A percentile compares a stretch with the other conserved stretches of the same genome.
Evolutionary conservation across 1,140 invertebrate species (phyloP).

Genomic region (Metaphire vulgaris): DNA sequence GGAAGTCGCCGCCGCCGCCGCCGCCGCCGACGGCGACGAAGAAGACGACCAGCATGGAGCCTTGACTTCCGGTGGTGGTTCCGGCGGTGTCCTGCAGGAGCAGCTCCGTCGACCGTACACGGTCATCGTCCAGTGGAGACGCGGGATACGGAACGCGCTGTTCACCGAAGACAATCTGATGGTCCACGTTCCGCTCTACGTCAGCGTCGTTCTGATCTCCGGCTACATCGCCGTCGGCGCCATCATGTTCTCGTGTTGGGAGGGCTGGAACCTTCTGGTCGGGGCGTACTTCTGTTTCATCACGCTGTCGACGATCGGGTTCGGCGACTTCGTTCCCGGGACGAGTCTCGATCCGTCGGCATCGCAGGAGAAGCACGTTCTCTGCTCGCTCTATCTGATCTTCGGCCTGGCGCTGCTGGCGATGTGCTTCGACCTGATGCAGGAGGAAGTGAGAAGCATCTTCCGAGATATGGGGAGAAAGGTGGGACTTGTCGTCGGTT

Average conservation of each 20-base stretch:
- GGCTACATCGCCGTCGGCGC: slow-evolving; percentile 80
- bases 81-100: no score
- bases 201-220: slow-evolving; percentile 76
- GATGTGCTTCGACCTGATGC: slow-evolving; percentile 98
- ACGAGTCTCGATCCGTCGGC: slow-evolving; percentile 55
- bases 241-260: slow-evolving; percentile 64
- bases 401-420: slow-evolving; percentile 93
- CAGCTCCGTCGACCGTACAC: slow-evolving; percentile 6
- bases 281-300: slow-evolving; percentile 93
- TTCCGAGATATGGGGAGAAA: slow-evolving; percentile 60
- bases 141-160: slow-evolving; percentile 14
- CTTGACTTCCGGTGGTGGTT: no score
- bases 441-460: slow-evolving; percentile 75
- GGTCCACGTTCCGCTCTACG: slow-evolving; percentile 64
- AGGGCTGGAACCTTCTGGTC: slow-evolving; percentile 78
- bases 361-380: slow-evolving; percentile 41
- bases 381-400: slow-evolving; percentile 56
- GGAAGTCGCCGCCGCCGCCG: no score
- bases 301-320: no score
- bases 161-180: slow-evolving; percentile 30
- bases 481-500: no score
- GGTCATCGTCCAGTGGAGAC: slow-evolving; percentile 11
- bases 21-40: no score
- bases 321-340: no score
- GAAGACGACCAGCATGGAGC: no score